Base-by-base conservation (phyloP, 2,113 vertebrate genomes). In the Oncorhynchus gorbuscha region DNA sequence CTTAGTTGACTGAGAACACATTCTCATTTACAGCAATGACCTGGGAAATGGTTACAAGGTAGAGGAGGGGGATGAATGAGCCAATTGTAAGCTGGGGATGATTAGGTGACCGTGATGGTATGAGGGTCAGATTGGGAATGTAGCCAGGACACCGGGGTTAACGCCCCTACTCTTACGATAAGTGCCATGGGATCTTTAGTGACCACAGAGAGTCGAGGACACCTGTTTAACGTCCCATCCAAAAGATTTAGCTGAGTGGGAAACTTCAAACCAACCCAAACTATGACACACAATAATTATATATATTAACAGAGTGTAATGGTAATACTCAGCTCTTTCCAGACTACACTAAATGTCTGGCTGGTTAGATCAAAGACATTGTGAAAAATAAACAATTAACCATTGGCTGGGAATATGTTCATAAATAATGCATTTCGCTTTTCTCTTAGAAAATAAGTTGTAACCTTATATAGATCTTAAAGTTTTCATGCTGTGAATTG, bases 311-410 rank as follows among this genome's bases (percentile, higher is more conserved):
- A 84, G 84, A 88, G 77, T 74, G 80, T 91, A 90, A 89, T 90
- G 83, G 88, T 88, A 89, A 92, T 90, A 92, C 84, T 92, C 89
- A 84, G 76, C 80, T 89, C 88, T 88, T 85, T 76, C 90, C 88
- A 87, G 89, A 90, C 89, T 83, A 84, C 84, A 72, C 39, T 91
- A 87, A 90, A 87, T 90, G 87, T 93, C 88, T 85, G 74, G 92
- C 89, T 90, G 89, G 89, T 92, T 93, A 92, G 92, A 93, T 94
- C 93, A 94, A 94, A 94, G 93, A 91, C 91, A 92, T 93, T 92
- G 92, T 92, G 90, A 91, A 90, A 94, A 90, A 93, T 93, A 93
- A 93, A 94, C 92, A 94, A 94, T 93, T 94, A 94, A 87, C 89
- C 84, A 92, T 92, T 90, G 90, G 90, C 91, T 93, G 93, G 94